Evolutionary conservation across 2,797 vertebrate genomes (phyloP).

Genomic region (Enteromius radiatus): DNA sequence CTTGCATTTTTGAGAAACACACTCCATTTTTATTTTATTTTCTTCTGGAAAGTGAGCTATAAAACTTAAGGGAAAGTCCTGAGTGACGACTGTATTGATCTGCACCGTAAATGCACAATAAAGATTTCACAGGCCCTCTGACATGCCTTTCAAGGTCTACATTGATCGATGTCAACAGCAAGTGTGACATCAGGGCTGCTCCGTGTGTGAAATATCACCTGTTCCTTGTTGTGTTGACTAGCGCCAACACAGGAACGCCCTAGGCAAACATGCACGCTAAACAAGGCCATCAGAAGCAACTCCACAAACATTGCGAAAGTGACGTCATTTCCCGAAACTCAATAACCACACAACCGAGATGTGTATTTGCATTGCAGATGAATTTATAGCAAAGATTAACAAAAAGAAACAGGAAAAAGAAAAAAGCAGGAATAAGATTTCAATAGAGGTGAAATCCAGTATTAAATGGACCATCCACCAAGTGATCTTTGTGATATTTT

Average conservation of each 20-base stretch:
- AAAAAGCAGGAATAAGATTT: background rate
- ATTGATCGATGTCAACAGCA: constrained; percentile 43
- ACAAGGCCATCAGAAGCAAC: constrained; percentile 37
- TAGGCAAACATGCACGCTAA: constrained; percentile 58
- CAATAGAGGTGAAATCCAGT: background rate
- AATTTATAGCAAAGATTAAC: background rate
- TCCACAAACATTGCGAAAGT: background rate
- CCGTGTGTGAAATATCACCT: constrained; percentile 39
- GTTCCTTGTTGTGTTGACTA: constrained; percentile 25
- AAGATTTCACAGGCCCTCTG: constrained; percentile 17
- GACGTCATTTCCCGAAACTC: constrained; percentile 37
- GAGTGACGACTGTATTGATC: constrained; percentile 24
- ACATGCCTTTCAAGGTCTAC: constrained; percentile 13
- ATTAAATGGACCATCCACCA: background rate
- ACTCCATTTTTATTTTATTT: background rate
- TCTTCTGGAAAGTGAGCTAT: background rate
- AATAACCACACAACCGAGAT: background rate
- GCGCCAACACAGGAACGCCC: constrained; percentile 45
- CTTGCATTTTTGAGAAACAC: background rate
- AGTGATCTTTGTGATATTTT: background rate
- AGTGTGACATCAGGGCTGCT: constrained; percentile 62
- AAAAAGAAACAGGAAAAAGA: constrained; percentile 6
- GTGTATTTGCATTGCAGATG: constrained; percentile 22
- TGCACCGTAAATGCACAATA: constrained; percentile 18
- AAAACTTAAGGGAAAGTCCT: background rate